Percentiles rank a stretch among this genome's conserved stretches.
phyloP scores from a whole-genome alignment of 92 coral and sea anemone genomes.

The Montipora capitata region DNA sequence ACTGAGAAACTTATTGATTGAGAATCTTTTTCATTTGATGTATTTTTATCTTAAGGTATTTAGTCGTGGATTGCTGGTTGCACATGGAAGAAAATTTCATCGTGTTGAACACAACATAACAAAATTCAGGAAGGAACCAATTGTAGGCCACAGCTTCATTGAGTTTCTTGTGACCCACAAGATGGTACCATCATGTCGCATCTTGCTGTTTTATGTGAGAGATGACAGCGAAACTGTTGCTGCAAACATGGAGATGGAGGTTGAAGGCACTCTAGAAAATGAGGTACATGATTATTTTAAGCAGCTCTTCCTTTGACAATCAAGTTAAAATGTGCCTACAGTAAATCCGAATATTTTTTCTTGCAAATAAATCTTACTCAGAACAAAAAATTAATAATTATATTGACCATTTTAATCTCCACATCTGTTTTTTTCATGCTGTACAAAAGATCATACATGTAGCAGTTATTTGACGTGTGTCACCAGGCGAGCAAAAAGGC shows the following conservation, averaged over 20 bases:
- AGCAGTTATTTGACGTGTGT: no score
- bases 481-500: no score
- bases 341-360: no score
- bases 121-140: background rate
- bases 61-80: conserved; percentile 38
- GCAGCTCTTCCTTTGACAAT: no score
- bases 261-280: conserved; percentile 89
- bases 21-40: background rate
- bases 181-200: conserved; percentile 92
- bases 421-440: no score
- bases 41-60: conserved; percentile 1
- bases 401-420: no score
- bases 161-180: conserved; percentile 83
- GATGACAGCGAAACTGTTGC: conserved; percentile 91
- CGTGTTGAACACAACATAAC: conserved; percentile 3
- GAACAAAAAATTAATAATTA: no score
- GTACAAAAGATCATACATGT: no score
- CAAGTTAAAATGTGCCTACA: no score
- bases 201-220: conserved; percentile 84
- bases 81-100: conserved; percentile 20
- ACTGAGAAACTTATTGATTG: background rate
- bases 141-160: conserved; percentile 56
- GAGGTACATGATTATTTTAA: conserved; percentile 60
- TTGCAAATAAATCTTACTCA: no score
- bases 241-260: conserved; percentile 81